phyloP scores from a whole-genome alignment of 2,113 vertebrate species.

The Pungitius pungitius region DNA sequence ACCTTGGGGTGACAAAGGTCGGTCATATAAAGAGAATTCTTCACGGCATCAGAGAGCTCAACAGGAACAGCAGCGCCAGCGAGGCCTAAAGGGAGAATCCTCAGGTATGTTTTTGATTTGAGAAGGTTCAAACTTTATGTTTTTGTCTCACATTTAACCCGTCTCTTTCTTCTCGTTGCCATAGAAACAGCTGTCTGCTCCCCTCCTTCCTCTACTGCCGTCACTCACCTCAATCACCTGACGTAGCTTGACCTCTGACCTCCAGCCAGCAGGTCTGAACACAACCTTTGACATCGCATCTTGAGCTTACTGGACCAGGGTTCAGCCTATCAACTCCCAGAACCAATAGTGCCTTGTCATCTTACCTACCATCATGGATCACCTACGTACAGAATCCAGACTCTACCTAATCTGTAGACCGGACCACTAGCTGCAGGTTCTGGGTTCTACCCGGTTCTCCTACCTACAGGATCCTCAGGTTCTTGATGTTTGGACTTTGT shows the following conservation, averaged over 20 bases:
- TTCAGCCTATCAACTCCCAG: neutral
- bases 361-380: neutral
- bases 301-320: neutral
- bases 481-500: neutral
- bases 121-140: too few species aligned
- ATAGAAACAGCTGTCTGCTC: slow-evolving; percentile 50
- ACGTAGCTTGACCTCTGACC: slow-evolving; percentile 19
- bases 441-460: neutral
- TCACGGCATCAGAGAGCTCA: slow-evolving; percentile 94
- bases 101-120: too few species aligned
- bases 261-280: neutral
- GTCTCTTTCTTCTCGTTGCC: neutral
- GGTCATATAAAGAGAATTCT: slow-evolving; percentile 98
- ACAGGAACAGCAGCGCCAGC: slow-evolving; percentile 85
- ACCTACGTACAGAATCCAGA: neutral
- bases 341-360: slow-evolving; percentile 56
- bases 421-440: too few species aligned
- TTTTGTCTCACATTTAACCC: too few species aligned
- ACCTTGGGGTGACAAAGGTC: slow-evolving; percentile 96
- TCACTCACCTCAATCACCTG: slow-evolving; percentile 1
- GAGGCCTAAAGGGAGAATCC: slow-evolving; percentile 81
- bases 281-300: neutral
- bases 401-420: neutral
- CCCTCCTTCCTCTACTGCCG: slow-evolving; percentile 72
- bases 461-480: neutral